phyloP scores from a whole-genome alignment of 1,140 invertebrate genomes.

The Drosophila repleta region DNA sequence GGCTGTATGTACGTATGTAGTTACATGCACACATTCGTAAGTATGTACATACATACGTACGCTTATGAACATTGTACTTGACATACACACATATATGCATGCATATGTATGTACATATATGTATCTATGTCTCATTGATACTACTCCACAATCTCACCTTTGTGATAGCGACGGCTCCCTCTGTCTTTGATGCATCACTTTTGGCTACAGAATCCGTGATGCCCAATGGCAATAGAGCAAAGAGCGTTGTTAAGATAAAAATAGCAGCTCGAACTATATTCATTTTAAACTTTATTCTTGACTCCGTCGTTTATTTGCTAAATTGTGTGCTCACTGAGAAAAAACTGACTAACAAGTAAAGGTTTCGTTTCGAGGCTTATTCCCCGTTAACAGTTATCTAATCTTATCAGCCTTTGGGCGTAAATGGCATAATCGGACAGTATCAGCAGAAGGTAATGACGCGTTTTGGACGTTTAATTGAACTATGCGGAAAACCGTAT shows the following conservation, averaged over 20 bases:
- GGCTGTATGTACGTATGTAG: too few relatives aligned
- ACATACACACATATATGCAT: too few relatives aligned
- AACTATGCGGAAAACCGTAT: too few relatives aligned
- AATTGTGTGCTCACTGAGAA: conserved; percentile 4
- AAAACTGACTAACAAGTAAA: conserved; percentile 37
- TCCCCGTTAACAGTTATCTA: conserved; percentile 30
- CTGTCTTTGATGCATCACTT: conserved; percentile 8
- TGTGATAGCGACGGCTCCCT: background rate
- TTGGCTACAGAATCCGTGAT: background rate
- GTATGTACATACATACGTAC: too few relatives aligned
- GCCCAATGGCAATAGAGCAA: background rate
- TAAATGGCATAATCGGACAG: conserved; percentile 9
- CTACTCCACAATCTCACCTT: conserved; percentile 5
- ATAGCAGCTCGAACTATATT: background rate
- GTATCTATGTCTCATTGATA: too few relatives aligned
- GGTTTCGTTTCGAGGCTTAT: conserved; percentile 20
- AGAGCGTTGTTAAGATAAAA: conserved; percentile 3
- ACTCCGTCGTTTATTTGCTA: background rate
- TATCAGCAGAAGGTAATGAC: background rate
- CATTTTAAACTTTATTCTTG: conserved; percentile 5
- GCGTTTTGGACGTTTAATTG: too few relatives aligned
- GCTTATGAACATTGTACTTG: too few relatives aligned
- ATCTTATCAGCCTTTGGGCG: conserved; percentile 29
- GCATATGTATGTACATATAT: too few relatives aligned
- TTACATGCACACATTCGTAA: too few relatives aligned